Conservation (phyloP, 2,888 invertebrate species). For the Apotomis capreana region DNA sequence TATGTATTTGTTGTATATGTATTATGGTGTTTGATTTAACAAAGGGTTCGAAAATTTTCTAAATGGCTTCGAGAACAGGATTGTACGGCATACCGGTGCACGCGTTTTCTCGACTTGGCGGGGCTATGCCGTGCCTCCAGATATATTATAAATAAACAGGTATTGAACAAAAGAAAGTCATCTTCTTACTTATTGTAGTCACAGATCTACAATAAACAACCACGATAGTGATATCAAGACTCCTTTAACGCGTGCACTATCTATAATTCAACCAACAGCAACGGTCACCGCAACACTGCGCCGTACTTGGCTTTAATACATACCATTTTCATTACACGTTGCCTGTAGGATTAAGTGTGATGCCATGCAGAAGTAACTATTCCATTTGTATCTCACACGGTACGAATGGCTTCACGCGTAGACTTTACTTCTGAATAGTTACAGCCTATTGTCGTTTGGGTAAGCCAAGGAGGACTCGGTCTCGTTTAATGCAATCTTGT, state of each 20-base stretch:
- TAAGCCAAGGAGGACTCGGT: slow-evolving; percentile 2
- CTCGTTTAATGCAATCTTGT: slow-evolving; percentile 23
- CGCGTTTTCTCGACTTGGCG: too few relatives aligned
- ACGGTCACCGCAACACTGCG: slow-evolving; percentile 3
- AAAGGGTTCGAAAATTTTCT: too few relatives aligned
- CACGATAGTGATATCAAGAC: background rate
- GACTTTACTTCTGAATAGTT: background rate
- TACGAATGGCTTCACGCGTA: background rate
- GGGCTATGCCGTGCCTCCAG: too few relatives aligned
- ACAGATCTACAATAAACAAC: background rate
- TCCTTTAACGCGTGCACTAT: background rate
- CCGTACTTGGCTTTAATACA: slow-evolving; percentile 20
- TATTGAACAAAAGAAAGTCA: too few relatives aligned
- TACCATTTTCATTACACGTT: slow-evolving; percentile 31
- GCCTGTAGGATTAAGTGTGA: slow-evolving; percentile 23
- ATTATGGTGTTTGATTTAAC: too few relatives aligned
- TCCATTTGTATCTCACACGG: slow-evolving; percentile 6
- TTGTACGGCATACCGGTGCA: too few relatives aligned
- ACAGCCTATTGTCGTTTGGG: slow-evolving; percentile 8
- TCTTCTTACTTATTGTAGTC: background rate
- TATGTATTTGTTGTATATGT: too few relatives aligned
- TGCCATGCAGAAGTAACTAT: slow-evolving; percentile 6
- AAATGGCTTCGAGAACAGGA: too few relatives aligned
- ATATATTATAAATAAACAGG: too few relatives aligned
- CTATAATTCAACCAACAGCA: slow-evolving; percentile 13